These are phyloP conservation scores for Arenicola marina DNA, from an alignment of 2,888 invertebrate genomes.

Conservation along the genomic window DNA sequence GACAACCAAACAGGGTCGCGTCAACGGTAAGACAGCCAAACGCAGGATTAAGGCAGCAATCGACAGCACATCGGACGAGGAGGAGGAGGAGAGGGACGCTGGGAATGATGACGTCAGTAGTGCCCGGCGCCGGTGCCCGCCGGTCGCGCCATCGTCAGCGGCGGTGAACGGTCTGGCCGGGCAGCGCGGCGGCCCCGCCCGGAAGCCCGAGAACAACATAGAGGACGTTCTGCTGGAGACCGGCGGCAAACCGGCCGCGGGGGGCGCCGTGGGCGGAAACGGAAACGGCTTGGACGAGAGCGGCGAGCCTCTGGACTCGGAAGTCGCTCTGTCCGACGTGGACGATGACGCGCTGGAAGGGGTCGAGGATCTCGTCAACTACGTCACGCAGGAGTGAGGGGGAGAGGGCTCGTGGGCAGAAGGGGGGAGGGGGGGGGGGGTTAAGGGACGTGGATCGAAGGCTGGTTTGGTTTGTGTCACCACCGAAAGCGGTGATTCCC, in stretches of 20 bases:
- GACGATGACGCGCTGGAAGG: not conserved
- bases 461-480: no score
- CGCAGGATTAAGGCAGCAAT: no score
- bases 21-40: not conserved
- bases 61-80: no score
- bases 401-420: no score
- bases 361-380: not conserved
- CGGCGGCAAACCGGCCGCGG: not conserved
- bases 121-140: not conserved
- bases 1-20: no score
- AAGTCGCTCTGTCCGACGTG: not conserved
- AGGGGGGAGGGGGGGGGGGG: no score
- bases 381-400: conserved; percentile 3
- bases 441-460: no score
- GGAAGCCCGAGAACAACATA: not conserved
- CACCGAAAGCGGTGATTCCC: no score
- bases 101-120: not conserved
- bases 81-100: no score
- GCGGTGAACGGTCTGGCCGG: not conserved
- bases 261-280: not conserved
- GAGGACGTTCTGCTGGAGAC: not conserved
- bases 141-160: not conserved
- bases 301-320: not conserved
- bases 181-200: no score
- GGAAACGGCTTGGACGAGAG: no score